Conservation (phyloP, 2,888 invertebrate genomes). For the Erpobdella octoculata region DNA sequence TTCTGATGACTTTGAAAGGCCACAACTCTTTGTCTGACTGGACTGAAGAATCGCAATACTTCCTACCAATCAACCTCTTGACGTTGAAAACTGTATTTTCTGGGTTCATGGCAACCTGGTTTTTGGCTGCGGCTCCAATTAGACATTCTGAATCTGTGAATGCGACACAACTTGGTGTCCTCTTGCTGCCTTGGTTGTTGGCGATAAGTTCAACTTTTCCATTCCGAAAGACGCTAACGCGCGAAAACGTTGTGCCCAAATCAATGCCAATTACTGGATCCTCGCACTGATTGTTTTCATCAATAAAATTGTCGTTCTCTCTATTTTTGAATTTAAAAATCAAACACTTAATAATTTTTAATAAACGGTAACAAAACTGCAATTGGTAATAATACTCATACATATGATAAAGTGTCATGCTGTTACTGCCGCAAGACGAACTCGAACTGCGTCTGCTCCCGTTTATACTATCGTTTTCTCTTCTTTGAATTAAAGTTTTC, state of each 20-base stretch:
- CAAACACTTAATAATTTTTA: no score
- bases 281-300: no score
- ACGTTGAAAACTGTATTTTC: slow-evolving; percentile 62
- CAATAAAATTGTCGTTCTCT: no score
- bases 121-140: slow-evolving; percentile 53
- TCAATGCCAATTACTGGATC: slow-evolving; percentile 37
- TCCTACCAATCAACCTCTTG: slow-evolving; percentile 69
- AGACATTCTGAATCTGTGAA: slow-evolving; percentile 58
- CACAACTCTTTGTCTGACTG: slow-evolving; percentile 74
- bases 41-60: slow-evolving; percentile 69
- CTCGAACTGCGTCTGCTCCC: no score
- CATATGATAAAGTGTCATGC: no score
- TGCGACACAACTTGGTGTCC: slow-evolving; percentile 68
- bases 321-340: no score
- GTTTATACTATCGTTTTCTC: no score
- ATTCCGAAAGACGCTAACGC: slow-evolving; percentile 49
- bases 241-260: slow-evolving; percentile 55
- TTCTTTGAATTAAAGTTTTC: no score
- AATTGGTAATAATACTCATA: no score
- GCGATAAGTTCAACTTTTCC: slow-evolving; percentile 55
- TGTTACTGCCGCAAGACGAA: no score
- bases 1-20: slow-evolving; percentile 63
- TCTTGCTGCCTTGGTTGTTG: slow-evolving; percentile 62
- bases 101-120: slow-evolving; percentile 62
- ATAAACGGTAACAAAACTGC: no score